Percentiles rank a stretch among this genome's conserved stretches.
These are phyloP conservation scores for Diorhabda sublineata DNA, from an alignment of 1,140 invertebrate species.

Conservation along the genomic window DNA sequence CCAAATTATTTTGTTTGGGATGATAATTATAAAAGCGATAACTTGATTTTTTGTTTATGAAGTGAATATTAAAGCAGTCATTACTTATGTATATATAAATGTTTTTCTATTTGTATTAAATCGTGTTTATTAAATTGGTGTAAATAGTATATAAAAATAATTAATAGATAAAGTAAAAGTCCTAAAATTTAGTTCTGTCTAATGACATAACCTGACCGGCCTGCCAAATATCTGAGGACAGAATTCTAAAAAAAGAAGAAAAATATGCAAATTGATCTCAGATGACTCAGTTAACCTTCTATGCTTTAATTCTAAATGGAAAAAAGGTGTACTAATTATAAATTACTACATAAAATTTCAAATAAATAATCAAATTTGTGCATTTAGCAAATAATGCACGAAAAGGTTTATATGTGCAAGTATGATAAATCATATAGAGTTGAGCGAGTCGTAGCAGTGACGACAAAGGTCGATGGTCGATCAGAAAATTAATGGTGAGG, in stretches of 20 bases:
- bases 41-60: too few relatives aligned
- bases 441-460: not conserved
- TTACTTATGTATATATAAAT: too few relatives aligned
- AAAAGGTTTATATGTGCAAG: not conserved
- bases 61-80: too few relatives aligned
- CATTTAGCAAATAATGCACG: not conserved
- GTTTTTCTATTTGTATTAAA: too few relatives aligned
- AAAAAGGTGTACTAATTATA: not conserved
- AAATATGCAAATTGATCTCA: not conserved
- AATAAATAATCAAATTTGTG: not conserved
- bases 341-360: not conserved
- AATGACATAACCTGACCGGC: too few relatives aligned
- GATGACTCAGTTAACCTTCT: constrained; percentile 1
- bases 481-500: constrained; percentile 2
- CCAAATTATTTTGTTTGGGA: too few relatives aligned
- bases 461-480: constrained; percentile 1
- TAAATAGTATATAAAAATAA: too few relatives aligned
- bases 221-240: too few relatives aligned
- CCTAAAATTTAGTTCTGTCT: too few relatives aligned
- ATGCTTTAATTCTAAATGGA: not conserved
- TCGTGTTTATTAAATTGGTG: too few relatives aligned
- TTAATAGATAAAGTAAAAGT: too few relatives aligned
- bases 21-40: too few relatives aligned
- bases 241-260: not conserved
- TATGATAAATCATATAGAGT: not conserved